Percentiles rank a stretch among this genome's conserved stretches.
Evolutionary conservation across 2,888 invertebrate species (phyloP).

Genomic region (Tenodera sinensis): DNA sequence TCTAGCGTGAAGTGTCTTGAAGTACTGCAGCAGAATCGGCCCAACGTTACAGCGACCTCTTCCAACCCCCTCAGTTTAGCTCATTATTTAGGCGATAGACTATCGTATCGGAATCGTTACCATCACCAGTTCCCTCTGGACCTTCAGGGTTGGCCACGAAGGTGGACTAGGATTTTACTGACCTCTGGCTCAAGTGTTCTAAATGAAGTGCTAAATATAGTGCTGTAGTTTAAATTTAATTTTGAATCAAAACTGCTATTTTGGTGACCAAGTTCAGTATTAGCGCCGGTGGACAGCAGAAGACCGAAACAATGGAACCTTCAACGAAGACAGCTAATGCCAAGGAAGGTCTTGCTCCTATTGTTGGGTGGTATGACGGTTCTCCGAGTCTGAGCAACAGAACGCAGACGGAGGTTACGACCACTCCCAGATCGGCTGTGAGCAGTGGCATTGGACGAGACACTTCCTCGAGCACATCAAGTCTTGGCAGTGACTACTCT

Average conservation of each 20-base stretch:
- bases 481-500: conserved; percentile 36
- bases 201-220: not conserved
- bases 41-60: not conserved
- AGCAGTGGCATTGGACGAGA: conserved; percentile 52
- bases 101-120: conserved; percentile 28
- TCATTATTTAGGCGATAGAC: not conserved
- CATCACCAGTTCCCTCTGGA: conserved; percentile 30
- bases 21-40: not conserved
- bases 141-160: conserved; percentile 46
- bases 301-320: conserved; percentile 25
- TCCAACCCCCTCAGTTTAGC: not conserved
- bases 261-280: not conserved
- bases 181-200: not conserved
- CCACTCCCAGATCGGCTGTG: conserved; percentile 39
- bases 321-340: not conserved
- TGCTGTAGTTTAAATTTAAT: not conserved
- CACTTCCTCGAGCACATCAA: conserved; percentile 39
- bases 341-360: conserved; percentile 39
- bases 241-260: not conserved
- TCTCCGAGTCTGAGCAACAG: conserved; percentile 40
- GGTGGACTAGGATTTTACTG: conserved; percentile 34
- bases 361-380: conserved; percentile 43
- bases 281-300: not conserved
- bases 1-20: conserved; percentile 1
- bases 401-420: conserved; percentile 30